Evolutionary conservation across 2,797 vertebrate genomes (phyloP).

Genomic region (Etheostoma nigrum): DNA sequence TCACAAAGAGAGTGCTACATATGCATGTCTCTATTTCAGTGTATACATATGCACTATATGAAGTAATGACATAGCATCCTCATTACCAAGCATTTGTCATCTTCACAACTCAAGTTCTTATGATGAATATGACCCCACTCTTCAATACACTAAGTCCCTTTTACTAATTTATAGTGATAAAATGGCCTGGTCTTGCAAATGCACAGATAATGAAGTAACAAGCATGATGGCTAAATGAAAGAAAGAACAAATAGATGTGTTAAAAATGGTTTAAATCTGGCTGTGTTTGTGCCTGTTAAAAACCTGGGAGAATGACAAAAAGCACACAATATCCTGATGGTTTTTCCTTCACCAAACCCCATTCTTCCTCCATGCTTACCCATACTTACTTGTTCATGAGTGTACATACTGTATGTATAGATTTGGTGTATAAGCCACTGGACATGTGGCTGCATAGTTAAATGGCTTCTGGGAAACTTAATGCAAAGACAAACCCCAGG

Average conservation of each 20-base stretch:
- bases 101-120: slow-evolving; percentile 34
- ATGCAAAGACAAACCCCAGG: slow-evolving; percentile 19
- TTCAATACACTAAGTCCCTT: slow-evolving; percentile 16
- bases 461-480: slow-evolving; percentile 33
- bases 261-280: neutral
- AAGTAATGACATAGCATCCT: slow-evolving; percentile 19
- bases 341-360: neutral
- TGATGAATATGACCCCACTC: slow-evolving; percentile 52
- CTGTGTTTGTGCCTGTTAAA: neutral
- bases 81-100: slow-evolving; percentile 45
- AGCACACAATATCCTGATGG: neutral
- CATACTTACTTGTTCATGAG: neutral
- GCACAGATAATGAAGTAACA: slow-evolving; percentile 34
- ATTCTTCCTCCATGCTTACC: neutral
- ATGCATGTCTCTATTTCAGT: neutral
- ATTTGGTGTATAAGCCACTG: slow-evolving; percentile 17
- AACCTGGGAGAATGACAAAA: neutral
- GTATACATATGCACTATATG: neutral
- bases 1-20: neutral
- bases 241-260: slow-evolving; percentile 2
- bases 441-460: slow-evolving; percentile 53
- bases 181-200: slow-evolving; percentile 48
- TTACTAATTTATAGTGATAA: slow-evolving; percentile 45
- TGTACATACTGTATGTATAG: slow-evolving; percentile 22
- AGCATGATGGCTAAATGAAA: slow-evolving; percentile 48